Conservation (phyloP, 1,140 invertebrate species). For the Ceratosolen solmsi region DNA sequence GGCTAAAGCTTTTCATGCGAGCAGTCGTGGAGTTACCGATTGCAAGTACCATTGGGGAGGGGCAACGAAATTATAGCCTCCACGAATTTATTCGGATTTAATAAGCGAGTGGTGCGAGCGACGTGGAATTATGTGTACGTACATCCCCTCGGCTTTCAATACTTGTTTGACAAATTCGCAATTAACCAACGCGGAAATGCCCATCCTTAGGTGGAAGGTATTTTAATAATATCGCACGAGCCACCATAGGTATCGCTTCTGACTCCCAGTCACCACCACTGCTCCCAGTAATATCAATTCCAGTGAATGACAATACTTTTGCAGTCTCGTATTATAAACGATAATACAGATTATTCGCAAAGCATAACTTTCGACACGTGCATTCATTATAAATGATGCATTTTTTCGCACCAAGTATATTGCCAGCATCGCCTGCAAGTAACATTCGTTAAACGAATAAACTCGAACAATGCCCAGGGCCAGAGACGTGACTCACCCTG, state of each 20-base stretch:
- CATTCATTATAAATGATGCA: not conserved
- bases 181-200: too few relatives aligned
- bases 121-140: not conserved
- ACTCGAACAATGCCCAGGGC: conserved; percentile 40
- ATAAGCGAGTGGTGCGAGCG: not conserved
- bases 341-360: not conserved
- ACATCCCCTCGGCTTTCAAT: not conserved
- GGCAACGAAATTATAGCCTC: not conserved
- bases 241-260: too few relatives aligned
- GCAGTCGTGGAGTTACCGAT: not conserved
- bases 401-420: not conserved
- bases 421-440: not conserved
- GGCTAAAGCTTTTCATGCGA: not conserved
- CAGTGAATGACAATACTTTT: not conserved
- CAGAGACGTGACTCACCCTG: conserved; percentile 43
- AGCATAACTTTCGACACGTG: not conserved
- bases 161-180: not conserved
- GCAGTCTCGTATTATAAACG: not conserved
- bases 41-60: too few relatives aligned
- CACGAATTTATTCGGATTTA: not conserved
- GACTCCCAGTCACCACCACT: too few relatives aligned
- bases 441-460: conserved; percentile 24
- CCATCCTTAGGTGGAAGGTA: too few relatives aligned
- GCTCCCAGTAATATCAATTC: too few relatives aligned
- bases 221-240: too few relatives aligned